A percentile compares a stretch with the other conserved stretches of the same genome.
These are phyloP conservation scores for Megaceryle alcyon DNA, from an alignment of 2,797 vertebrate species.

Conservation along the genomic window DNA sequence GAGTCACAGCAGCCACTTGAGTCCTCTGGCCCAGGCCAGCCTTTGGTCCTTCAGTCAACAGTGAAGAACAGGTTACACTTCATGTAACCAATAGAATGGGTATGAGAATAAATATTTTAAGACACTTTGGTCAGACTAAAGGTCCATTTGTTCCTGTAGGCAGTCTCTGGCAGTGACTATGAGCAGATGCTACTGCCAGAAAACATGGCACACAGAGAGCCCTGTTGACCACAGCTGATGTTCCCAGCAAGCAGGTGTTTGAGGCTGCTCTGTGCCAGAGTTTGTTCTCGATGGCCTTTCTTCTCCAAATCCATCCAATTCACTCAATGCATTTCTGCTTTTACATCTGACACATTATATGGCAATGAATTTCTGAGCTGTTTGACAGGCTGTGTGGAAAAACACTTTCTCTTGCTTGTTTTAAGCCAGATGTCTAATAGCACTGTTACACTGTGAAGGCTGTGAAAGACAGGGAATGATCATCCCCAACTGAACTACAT, in stretches of 20 bases:
- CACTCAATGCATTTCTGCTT: not conserved
- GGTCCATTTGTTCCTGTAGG: not conserved
- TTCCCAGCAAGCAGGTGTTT: not conserved
- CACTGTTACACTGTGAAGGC: not conserved
- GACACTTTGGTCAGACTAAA: not conserved
- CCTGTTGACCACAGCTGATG: not conserved
- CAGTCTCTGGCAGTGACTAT: not conserved
- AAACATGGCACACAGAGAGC: not conserved
- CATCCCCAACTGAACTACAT: not conserved
- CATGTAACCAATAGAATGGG: not conserved
- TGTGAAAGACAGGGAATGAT: not conserved
- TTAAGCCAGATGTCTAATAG: not conserved
- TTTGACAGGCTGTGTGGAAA: not conserved
- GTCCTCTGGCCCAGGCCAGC: not conserved
- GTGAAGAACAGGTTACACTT: not conserved
- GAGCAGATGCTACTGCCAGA: not conserved
- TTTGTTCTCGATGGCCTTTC: not conserved
- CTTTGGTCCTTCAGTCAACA: not conserved
- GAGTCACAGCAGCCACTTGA: not conserved
- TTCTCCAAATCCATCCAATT: not conserved
- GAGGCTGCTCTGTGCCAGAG: not conserved
- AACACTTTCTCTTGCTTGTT: not conserved
- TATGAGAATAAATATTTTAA: not conserved
- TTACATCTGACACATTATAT: not conserved
- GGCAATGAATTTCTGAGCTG: not conserved